Percentiles rank a stretch among this genome's conserved stretches.
These are phyloP conservation scores for Eugnorisma glareosa DNA, from an alignment of 2,888 invertebrate genomes.

Conservation along the genomic window DNA sequence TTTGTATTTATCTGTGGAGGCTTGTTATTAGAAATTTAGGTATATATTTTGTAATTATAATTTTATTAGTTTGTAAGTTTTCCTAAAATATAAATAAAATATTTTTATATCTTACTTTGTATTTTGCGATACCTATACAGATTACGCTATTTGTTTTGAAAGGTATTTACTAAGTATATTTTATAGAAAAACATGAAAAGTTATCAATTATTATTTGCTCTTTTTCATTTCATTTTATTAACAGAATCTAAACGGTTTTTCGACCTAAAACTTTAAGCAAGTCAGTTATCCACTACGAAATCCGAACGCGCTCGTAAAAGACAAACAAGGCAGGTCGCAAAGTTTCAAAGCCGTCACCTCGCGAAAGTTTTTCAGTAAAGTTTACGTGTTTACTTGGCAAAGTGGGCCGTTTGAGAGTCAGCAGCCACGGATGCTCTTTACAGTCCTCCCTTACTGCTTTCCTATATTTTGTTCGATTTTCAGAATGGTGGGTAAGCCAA, in stretches of 20 bases:
- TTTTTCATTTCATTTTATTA: constrained; percentile 8
- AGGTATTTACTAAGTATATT: neutral
- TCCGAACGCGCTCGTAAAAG: constrained; percentile 61
- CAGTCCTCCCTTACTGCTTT: constrained; percentile 49
- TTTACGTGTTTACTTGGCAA: constrained; percentile 72
- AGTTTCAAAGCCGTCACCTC: constrained; percentile 75
- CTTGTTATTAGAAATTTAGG: too few relatives aligned
- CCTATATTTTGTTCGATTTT: constrained; percentile 43
- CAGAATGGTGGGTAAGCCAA: constrained; percentile 30
- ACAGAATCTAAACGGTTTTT: constrained; percentile 2
- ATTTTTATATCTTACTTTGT: too few relatives aligned
- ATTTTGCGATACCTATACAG: neutral
- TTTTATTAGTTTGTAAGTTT: too few relatives aligned
- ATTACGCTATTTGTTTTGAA: neutral
- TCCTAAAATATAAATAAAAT: too few relatives aligned
- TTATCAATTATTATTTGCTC: neutral
- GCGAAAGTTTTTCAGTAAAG: constrained; percentile 73
- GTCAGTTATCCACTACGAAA: constrained; percentile 27
- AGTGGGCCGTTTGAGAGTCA: constrained; percentile 69
- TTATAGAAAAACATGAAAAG: too few relatives aligned
- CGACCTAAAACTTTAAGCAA: constrained; percentile 30
- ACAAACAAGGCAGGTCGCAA: constrained; percentile 62
- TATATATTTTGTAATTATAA: too few relatives aligned
- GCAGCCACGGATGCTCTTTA: constrained; percentile 72
- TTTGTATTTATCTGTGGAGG: too few relatives aligned